Base-by-base conservation (phyloP, 2,113 vertebrate species). In the Toxotes chatareus region DNA sequence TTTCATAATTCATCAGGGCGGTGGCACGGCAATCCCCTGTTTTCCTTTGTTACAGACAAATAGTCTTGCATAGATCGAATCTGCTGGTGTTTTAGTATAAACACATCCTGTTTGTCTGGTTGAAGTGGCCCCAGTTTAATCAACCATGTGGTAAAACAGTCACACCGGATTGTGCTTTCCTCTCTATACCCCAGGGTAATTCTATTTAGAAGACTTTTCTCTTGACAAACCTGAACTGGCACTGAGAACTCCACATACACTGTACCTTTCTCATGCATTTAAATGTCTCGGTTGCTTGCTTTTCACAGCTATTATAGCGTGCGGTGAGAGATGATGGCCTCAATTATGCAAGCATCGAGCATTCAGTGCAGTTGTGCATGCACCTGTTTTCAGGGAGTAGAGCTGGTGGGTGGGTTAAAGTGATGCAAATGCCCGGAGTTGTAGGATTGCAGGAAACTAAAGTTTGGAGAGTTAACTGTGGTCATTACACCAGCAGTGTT, bases 1-100 rank as follows among this genome's bases (percentile, higher is more conserved):
- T 56, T 89, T 72, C 59, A 79, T 79, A 72, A 89, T 89, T 87
- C 67, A 86, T 44, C 32, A 34, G 46, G 42, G 70, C 57, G 32
- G 70, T 19, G 17, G 32, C 17, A 32, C 53, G 36, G 74, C 53
- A 17, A n/a, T 55, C 42, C 84, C 66, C 74, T 17, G 61, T 79
- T 70, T 73, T 55, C 72, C 56, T 17, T 77, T 19, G 14, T 66
- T 73, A 59, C 60, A 51, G 75, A 86, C 86, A 66, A 75, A 83
- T 44, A 27, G 65, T 67, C 23, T 59, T 53, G 31, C 27, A 62
- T 47, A 17, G 42, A 80, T 82, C 32, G n/a, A 32, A 74, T 69
- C 17, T 57, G 40, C 32, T 56, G 11, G 16, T 78, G 3, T 73
- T 80, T 73, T 21, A 40, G 21, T 21, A 62, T 32, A 65, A 83